Base-by-base conservation (phyloP, 2,797 vertebrate species). In the Lagorchestes hirsutus region DNA sequence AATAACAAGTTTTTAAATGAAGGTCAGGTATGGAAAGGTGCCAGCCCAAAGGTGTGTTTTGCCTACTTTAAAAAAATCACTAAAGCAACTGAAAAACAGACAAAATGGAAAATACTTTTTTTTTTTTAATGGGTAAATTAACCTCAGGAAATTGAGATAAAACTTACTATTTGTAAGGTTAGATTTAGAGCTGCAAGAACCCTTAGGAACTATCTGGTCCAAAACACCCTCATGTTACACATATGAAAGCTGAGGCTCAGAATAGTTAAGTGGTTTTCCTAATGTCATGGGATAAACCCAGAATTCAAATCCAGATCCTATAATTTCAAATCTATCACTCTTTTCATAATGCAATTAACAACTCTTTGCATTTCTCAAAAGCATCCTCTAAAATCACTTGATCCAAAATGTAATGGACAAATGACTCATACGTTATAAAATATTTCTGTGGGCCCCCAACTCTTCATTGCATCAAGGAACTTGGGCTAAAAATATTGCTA, bases 51-150 rank as follows among this genome's bases (percentile, higher is more conserved):
- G 27, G 46, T 62, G 9, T 67, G 91, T 91, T 93, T 95, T 95
- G 54, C 46, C 92, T 93, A 55, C 50, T 34, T 97, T 93, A 93
- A 97, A 56, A n/a, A 67, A 74, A 40, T 74, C 16, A 74, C 13
- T 54, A 96, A 57, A 96, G 90, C 50, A 92, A 93, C 95, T 87
- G 46, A 31, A 67, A 82, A 90, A 12, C 91, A 31, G 52, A 55
- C 94, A 92, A 94, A 96, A 92, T 96, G 91, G 62, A 95, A 96
- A 97, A 92, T 16, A 94, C 67, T 90, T n/a, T 91, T 56, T n/a
- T 91, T 56, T 94, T 90, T 95, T 40, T 92, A 94, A 95, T 94
- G 91, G 8, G 93, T 94, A 95, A 91, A 67, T 52, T 91, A 52
- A 74, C 56, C 82, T 93, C 57, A 54, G 59, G 14, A 95, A 31